phyloP scores from a whole-genome alignment of 1,140 invertebrate genomes.

The Panulirus ornatus region DNA sequence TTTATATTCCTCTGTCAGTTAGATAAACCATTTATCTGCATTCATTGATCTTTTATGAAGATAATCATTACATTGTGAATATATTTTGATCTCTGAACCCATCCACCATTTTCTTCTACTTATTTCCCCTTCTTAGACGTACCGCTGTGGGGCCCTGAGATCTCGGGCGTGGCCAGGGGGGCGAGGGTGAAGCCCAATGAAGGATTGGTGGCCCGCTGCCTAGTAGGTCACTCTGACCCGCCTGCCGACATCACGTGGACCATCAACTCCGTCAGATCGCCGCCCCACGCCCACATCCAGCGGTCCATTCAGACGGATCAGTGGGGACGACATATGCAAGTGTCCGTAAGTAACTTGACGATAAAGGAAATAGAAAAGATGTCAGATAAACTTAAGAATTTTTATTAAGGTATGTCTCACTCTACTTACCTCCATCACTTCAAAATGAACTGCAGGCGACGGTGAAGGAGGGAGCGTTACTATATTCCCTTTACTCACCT shows the following conservation, averaged over 20 bases:
- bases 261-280: slow-evolving; percentile 22
- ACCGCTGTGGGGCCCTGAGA: slow-evolving; percentile 43
- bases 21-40: too few relatives aligned
- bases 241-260: slow-evolving; percentile 33
- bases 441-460: not conserved
- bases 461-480: slow-evolving; percentile 37
- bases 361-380: too few relatives aligned
- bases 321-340: not conserved
- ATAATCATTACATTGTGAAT: too few relatives aligned
- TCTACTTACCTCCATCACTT: not conserved
- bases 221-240: slow-evolving; percentile 33
- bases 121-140: slow-evolving; percentile 18
- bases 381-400: too few relatives aligned
- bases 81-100: too few relatives aligned
- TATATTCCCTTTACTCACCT: not conserved
- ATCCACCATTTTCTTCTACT: not conserved
- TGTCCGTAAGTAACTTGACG: slow-evolving; percentile 27
- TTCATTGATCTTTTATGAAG: too few relatives aligned
- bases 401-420: not conserved
- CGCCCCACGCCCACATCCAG: not conserved
- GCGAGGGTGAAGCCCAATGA: slow-evolving; percentile 28
- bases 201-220: slow-evolving; percentile 17
- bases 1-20: too few relatives aligned
- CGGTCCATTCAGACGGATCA: not conserved
- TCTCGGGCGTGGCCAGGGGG: slow-evolving; percentile 16